These are phyloP conservation scores for Hemaris fuciformis DNA, from an alignment of 2,888 invertebrate genomes.

Conservation along the genomic window DNA sequence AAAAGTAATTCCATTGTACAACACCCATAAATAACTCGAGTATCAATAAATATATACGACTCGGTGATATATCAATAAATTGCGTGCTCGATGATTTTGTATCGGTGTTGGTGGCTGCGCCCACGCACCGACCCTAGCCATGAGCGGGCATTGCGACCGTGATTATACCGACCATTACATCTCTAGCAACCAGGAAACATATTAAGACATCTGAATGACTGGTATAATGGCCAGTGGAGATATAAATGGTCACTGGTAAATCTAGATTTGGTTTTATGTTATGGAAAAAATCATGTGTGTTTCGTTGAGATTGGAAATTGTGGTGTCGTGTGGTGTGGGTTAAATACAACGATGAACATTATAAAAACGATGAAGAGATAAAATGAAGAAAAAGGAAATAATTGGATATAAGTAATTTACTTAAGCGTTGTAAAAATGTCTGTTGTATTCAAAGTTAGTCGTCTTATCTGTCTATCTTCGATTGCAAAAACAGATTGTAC, in stretches of 20 bases:
- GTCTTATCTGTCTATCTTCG: too few relatives aligned
- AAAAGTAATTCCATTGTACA: conserved; percentile 11
- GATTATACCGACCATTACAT: conserved; percentile 8
- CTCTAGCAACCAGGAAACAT: background rate
- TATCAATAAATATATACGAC: conserved; percentile 52
- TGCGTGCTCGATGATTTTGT: conserved; percentile 45
- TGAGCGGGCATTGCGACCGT: background rate
- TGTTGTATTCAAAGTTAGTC: too few relatives aligned
- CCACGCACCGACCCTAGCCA: conserved; percentile 59
- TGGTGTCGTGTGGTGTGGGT: background rate
- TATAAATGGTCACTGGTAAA: background rate
- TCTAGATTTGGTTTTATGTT: background rate
- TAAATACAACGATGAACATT: background rate
- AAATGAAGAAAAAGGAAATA: too few relatives aligned
- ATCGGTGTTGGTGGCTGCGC: conserved; percentile 45
- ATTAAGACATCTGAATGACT: conserved; percentile 3
- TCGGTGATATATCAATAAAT: conserved; percentile 56
- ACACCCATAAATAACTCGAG: conserved; percentile 48
- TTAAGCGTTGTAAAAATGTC: too few relatives aligned
- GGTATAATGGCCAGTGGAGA: background rate
- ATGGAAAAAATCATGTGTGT: background rate
- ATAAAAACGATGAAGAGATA: too few relatives aligned
- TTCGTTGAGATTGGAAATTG: background rate
- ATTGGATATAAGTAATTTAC: too few relatives aligned
- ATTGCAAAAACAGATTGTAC: too few relatives aligned